phyloP scores from a whole-genome alignment of 2,113 vertebrate species.

The Pelodiscus sinensis region DNA sequence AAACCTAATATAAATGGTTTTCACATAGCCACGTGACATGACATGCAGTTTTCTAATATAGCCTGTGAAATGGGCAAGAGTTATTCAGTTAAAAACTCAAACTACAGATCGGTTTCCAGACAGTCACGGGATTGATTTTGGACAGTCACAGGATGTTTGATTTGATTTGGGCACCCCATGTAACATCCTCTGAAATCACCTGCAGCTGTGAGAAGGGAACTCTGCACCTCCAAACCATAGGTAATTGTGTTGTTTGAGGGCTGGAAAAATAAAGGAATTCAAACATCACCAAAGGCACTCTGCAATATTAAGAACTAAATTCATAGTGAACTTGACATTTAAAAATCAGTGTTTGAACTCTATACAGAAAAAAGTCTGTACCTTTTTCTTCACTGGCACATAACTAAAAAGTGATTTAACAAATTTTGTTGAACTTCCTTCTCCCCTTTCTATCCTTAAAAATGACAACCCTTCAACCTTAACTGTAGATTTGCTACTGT shows the following conservation, averaged over 20 bases:
- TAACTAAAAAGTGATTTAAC: background rate
- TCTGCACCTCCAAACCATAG: background rate
- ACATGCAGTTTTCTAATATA: background rate
- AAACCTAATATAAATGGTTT: fast-evolving
- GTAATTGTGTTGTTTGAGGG: background rate
- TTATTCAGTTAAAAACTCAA: background rate
- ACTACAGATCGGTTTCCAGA: background rate
- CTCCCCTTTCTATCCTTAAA: background rate
- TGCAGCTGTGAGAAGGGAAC: conserved; percentile 43
- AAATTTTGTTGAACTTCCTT: background rate
- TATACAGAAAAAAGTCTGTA: background rate
- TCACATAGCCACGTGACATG: background rate
- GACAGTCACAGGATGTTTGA: background rate
- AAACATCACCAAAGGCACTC: background rate
- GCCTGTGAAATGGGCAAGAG: background rate
- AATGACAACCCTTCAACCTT: background rate
- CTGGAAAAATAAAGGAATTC: background rate
- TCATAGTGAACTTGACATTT: background rate
- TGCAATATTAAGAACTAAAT: background rate
- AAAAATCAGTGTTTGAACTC: background rate
- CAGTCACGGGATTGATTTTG: background rate
- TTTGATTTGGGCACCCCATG: background rate
- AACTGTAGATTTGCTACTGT: background rate
- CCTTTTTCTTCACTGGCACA: background rate
- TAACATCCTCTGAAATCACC: background rate